Base-by-base conservation (phyloP, 2,113 vertebrate genomes). In the Melozone crissalis region DNA sequence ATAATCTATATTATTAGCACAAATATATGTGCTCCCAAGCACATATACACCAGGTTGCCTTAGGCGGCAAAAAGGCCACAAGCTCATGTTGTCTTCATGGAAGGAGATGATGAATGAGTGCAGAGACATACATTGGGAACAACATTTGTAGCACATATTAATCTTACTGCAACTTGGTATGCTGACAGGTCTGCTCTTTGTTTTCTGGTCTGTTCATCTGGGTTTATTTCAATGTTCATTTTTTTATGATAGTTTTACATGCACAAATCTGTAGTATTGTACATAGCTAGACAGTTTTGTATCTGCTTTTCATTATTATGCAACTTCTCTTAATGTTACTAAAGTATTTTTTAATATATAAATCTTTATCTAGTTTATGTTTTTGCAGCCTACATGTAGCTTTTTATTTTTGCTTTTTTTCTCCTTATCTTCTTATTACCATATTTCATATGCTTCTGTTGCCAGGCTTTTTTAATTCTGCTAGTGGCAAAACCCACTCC, bases 31-130 rank as follows among this genome's bases (percentile, higher is more conserved):
- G 62, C 58, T 46, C 23, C 35, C 54, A 65, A 27, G 33, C 51
- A 54, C 19, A 65, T 27, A 44, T 46, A 30, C 20, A 67, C 62
- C 46, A 74, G 65, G 77, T 93, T 92, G 87, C 96, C 94, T 91
- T 41, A 87, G 90, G 92, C 91, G 91, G 72, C 54, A 67, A 54
- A 84, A 95, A 88, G 80, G 72, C 92, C 7, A 17, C 65, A 67
- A 66, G 41, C 86, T 89, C 51, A 22, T 35, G 83, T 71, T 86
- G 81, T 57, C 57, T 95, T 92, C 68, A 18, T 59, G 84, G 89
- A 87, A n/a, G 82, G 71, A 88, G 63, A 74, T 97, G 94, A 96
- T 96, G 89, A 68, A 95, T 96, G 94, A 95, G 78, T 77, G 71
- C 23, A 76, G 89, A 79, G 81, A 94, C 72, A 94, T 87, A 94